These are phyloP conservation scores for Merodon equestris DNA, from an alignment of 2,888 invertebrate genomes.

Conservation along the genomic window DNA sequence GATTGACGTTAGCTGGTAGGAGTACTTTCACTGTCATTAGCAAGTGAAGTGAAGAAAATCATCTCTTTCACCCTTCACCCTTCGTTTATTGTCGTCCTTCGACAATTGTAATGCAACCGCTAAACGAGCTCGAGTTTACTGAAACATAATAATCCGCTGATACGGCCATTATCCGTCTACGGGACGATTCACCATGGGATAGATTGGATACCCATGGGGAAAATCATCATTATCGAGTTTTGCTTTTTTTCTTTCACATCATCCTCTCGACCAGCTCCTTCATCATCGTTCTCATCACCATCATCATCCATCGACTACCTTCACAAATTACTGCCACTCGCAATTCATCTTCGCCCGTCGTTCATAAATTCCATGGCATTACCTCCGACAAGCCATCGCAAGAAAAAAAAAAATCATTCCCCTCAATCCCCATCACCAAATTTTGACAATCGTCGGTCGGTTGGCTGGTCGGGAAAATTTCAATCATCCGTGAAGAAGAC, in stretches of 20 bases:
- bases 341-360: slow-evolving; percentile 56
- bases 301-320: slow-evolving; percentile 45
- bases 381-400: neutral
- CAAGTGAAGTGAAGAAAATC: slow-evolving; percentile 55
- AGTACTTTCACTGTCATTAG: slow-evolving; percentile 31
- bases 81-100: slow-evolving; percentile 53
- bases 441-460: slow-evolving; percentile 38
- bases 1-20: neutral
- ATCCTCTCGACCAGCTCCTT: slow-evolving; percentile 18
- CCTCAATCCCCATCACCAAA: slow-evolving; percentile 11
- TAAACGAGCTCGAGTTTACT: slow-evolving; percentile 38
- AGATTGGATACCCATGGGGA: slow-evolving; percentile 39
- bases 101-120: slow-evolving; percentile 60
- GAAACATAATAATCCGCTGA: slow-evolving; percentile 62
- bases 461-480: slow-evolving; percentile 35
- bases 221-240: slow-evolving; percentile 30
- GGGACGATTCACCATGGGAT: neutral
- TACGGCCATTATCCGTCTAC: slow-evolving; percentile 45
- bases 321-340: slow-evolving; percentile 51
- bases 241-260: slow-evolving; percentile 14
- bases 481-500: slow-evolving; percentile 62
- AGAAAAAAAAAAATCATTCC: slow-evolving; percentile 24
- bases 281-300: slow-evolving; percentile 6
- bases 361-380: slow-evolving; percentile 38
- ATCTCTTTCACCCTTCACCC: slow-evolving; percentile 22